Conservation (phyloP, 2,113 vertebrate species). For the Felis catus region F.catus_Fca126_mat1.0 CM031423.1:9823501-9824000, state of each 20-base stretch:
- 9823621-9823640: background rate
- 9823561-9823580: background rate
- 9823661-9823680: background rate
- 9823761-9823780: background rate
- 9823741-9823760: background rate
- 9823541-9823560: slow-evolving; percentile 22
- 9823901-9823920: background rate
- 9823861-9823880: background rate
- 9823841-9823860: background rate
- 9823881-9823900: background rate
- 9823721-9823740: background rate
- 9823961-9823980: background rate
- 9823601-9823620: background rate
- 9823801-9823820: background rate
- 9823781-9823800: background rate
- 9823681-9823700: background rate
- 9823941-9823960: background rate
- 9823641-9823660: background rate
- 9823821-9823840: background rate
- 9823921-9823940: background rate
- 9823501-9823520: background rate
- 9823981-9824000: background rate
- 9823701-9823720: background rate
- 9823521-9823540: background rate
- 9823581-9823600: background rate